Conservation (phyloP, 2,888 invertebrate species). For the Epirrhoe alternata region DNA sequence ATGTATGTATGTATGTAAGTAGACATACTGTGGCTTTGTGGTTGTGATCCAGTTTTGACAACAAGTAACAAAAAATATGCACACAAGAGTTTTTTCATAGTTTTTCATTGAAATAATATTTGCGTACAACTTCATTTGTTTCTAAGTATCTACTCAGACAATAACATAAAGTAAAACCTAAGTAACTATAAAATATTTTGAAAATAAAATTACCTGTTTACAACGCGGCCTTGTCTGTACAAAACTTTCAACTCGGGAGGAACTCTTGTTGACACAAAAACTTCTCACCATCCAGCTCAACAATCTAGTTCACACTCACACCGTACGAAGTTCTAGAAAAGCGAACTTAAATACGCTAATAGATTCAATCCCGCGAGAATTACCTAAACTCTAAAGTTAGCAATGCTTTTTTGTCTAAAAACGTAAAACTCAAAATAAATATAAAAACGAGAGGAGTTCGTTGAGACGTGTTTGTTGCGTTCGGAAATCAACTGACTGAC, state of each 20-base stretch:
- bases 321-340: constrained; percentile 18
- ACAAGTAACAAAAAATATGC: no score
- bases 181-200: neutral
- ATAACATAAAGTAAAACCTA: no score
- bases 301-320: constrained; percentile 37
- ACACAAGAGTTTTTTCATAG: no score
- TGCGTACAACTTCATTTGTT: no score
- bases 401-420: neutral
- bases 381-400: neutral
- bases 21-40: no score
- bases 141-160: no score
- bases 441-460: neutral
- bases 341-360: neutral
- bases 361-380: neutral
- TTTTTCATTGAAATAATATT: no score
- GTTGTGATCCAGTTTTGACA: no score
- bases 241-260: constrained; percentile 59
- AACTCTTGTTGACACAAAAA: constrained; percentile 58
- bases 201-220: constrained; percentile 57
- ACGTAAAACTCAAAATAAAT: neutral
- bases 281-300: constrained; percentile 32
- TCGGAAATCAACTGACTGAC: constrained; percentile 20
- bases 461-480: constrained; percentile 15
- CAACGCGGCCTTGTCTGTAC: constrained; percentile 62
- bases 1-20: no score